Evolutionary conservation across 2,888 invertebrate genomes (phyloP).

Genomic region (Phasia obesa): DNA sequence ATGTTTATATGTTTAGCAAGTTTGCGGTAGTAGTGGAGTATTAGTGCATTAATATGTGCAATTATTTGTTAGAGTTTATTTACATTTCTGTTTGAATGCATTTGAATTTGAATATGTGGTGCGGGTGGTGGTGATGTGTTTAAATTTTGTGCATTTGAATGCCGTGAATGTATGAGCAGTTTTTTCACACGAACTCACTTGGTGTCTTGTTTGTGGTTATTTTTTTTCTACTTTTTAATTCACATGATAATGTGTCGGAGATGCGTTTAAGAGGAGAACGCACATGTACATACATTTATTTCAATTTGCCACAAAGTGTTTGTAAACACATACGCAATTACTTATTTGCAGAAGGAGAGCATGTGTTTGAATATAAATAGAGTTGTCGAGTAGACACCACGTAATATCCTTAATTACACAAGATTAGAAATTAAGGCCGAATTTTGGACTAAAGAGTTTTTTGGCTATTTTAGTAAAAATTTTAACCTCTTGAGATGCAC

Average conservation of each 20-base stretch:
- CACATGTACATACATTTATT: neutral
- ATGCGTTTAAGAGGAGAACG: conserved; percentile 49
- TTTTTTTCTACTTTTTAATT: conserved; percentile 17
- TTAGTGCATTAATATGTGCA: conserved; percentile 3
- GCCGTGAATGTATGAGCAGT: conserved; percentile 44
- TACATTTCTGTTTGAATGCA: conserved; percentile 12
- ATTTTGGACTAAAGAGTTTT: no score
- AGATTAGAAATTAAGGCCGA: no score
- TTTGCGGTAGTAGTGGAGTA: no score
- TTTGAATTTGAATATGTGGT: conserved; percentile 4
- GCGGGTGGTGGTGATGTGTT: no score
- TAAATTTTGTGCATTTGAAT: conserved; percentile 33
- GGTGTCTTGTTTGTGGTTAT: conserved; percentile 38
- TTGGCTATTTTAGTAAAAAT: no score
- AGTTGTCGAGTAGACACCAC: no score
- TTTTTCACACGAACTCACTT: conserved; percentile 34
- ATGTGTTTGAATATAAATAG: no score
- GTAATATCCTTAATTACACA: no score
- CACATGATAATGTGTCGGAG: conserved; percentile 57
- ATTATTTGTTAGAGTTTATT: conserved; percentile 22
- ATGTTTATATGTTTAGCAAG: no score
- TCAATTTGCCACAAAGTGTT: neutral
- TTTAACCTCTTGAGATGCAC: no score
- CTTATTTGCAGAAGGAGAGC: neutral
- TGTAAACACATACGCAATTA: conserved; percentile 11